Base-by-base conservation (phyloP, 1,140 invertebrate genomes). In the Danaus plexippus region DNA sequence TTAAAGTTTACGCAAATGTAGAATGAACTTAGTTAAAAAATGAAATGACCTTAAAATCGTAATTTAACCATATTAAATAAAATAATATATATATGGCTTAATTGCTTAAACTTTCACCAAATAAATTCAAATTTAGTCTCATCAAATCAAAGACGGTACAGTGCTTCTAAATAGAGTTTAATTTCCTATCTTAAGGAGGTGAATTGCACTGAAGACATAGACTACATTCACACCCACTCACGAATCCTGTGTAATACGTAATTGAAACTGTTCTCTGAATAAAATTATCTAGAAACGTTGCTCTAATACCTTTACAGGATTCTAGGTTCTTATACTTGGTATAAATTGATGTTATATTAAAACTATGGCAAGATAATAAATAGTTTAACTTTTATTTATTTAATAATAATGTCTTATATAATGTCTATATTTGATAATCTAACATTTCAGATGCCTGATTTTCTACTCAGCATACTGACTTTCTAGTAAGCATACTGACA, bases 241-340 rank as follows among this genome's bases (percentile, higher is more conserved):
- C 46, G 18, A 54, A 42, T 22, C 57, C 22, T 48, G 57, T 49
- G 47, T 61, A 55, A 60, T 44, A 13, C 47, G 52, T 60, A 61
- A 61, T 61, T 61, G 53, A 56, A 61, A 61, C 53, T 47, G 49
- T 46, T 52, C 59, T 42, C 43, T 52, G 56, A 52, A 47, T 56
- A 18, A 52, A 61, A 55, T 56, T 32, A 42, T 52, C 32, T 41
- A 40, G n/a, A 46, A 50, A 41, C 22, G 18, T 40, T 52, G 59
- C 43, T 55, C 45, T n/a, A n/a, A 13, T 15, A 15, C 15, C 15
- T 15, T 15, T 15, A 15, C 15, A 15, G 1, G 1, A 15, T 15
- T 15, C 15, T 15, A 15, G 3, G 15, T 15, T 1, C 15, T 15
- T 15, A 15, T 15, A 15, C 15, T 15, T 15, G 15, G 15, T 1